Evolutionary conservation across 92 coral and sea anemone genomes (phyloP).

Genomic region (Ricordea florida): DNA sequence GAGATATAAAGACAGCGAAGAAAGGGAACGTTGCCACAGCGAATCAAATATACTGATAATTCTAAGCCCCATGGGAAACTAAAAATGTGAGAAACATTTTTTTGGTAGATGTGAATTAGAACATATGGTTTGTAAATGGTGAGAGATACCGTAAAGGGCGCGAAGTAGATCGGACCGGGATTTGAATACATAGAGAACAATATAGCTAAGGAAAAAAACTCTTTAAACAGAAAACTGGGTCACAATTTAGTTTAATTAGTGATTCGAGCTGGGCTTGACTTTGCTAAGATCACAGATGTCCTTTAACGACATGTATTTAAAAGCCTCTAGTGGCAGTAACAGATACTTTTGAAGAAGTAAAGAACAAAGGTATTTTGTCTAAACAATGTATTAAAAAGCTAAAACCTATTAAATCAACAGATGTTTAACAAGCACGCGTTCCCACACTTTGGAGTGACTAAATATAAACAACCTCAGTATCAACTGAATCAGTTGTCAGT

Average conservation of each 20-base stretch:
- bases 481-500: conserved; percentile 56
- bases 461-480: conserved; percentile 46
- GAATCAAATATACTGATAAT: neutral
- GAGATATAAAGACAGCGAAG: neutral
- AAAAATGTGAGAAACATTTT: conserved; percentile 35
- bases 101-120: conserved; percentile 45
- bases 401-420: conserved; percentile 80
- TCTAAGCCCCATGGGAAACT: conserved; percentile 15
- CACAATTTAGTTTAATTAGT: conserved; percentile 73
- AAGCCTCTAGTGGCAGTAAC: conserved; percentile 69
- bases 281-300: conserved; percentile 61
- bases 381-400: conserved; percentile 89
- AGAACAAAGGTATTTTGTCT: conserved; percentile 77
- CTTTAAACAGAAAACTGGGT: conserved; percentile 37
- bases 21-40: neutral
- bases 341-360: conserved; percentile 76
- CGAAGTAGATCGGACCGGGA: conserved; percentile 54
- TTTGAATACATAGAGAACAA: conserved; percentile 51
- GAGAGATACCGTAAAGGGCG: conserved; percentile 29
- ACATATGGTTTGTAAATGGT: conserved; percentile 51
- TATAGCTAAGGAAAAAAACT: conserved; percentile 6
- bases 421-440: conserved; percentile 65
- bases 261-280: conserved; percentile 37
- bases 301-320: conserved; percentile 80
- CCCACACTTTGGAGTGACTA: conserved; percentile 78